Conservation (phyloP, 2,888 invertebrate genomes). For the Gryllus longicercus region DNA sequence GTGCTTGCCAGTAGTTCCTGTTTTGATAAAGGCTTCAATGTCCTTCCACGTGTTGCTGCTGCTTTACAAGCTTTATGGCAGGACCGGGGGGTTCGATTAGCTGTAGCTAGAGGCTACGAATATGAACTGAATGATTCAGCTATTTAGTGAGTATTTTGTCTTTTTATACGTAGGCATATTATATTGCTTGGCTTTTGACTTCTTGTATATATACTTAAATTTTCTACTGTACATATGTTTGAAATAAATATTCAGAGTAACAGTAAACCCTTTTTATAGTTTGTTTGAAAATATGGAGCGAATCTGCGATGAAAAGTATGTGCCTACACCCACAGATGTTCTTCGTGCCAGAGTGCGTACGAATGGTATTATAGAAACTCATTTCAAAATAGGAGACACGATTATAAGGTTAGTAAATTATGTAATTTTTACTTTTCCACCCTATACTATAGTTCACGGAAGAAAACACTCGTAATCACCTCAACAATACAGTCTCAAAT, state of each 20-base stretch:
- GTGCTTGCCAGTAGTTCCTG: constrained; percentile 53
- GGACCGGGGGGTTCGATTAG: constrained; percentile 59
- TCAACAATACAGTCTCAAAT: no score
- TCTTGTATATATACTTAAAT: neutral
- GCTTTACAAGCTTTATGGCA: constrained; percentile 59
- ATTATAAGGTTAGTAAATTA: constrained; percentile 31
- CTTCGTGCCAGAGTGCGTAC: constrained; percentile 60
- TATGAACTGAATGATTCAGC: constrained; percentile 66
- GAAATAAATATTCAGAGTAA: constrained; percentile 22
- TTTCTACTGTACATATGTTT: neutral
- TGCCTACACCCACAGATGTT: constrained; percentile 62
- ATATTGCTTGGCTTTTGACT: neutral
- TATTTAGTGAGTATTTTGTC: constrained; percentile 54
- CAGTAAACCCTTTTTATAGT: constrained; percentile 45
- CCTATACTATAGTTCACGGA: no score
- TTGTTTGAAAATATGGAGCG: constrained; percentile 66
- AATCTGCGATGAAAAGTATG: constrained; percentile 59
- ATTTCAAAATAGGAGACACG: constrained; percentile 54
- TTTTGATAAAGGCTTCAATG: constrained; percentile 55
- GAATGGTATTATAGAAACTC: constrained; percentile 64
- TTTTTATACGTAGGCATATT: neutral
- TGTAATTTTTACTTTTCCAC: no score
- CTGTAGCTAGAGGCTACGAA: constrained; percentile 63
- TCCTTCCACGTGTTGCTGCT: constrained; percentile 53
- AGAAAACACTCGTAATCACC: no score